phyloP scores from a whole-genome alignment of 2,113 vertebrate genomes.

The Nibea albiflora region DNA sequence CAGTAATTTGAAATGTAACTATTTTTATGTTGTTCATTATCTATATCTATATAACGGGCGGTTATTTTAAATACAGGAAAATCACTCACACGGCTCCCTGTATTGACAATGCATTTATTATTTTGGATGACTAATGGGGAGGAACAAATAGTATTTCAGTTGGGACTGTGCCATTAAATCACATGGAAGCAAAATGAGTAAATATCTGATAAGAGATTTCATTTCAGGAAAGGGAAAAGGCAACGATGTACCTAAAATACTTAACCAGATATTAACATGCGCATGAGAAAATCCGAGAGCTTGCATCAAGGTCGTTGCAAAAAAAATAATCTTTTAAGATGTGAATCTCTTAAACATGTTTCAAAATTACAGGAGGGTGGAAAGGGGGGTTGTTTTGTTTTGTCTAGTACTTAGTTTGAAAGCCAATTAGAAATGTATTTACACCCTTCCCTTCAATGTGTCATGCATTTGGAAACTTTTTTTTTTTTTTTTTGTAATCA shows the following conservation, averaged over 20 bases:
- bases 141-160: slow-evolving; percentile 36
- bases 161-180: slow-evolving; percentile 29
- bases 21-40: slow-evolving; percentile 1
- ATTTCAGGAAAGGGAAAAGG: not conserved
- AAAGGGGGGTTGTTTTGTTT: slow-evolving; percentile 48
- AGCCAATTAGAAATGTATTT: slow-evolving; percentile 67
- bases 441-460: slow-evolving; percentile 44
- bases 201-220: slow-evolving; percentile 31
- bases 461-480: slow-evolving; percentile 49
- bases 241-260: not conserved
- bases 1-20: not conserved
- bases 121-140: slow-evolving; percentile 26
- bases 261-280: not conserved
- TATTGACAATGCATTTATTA: slow-evolving; percentile 28
- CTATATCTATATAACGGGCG: no score
- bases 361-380: not conserved
- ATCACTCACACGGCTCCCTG: not conserved
- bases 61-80: slow-evolving; percentile 11
- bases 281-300: not conserved
- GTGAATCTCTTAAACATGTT: slow-evolving; percentile 27
- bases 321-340: slow-evolving; percentile 16
- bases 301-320: not conserved
- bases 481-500: slow-evolving; percentile 8
- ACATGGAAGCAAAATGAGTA: slow-evolving; percentile 31
- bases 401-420: slow-evolving; percentile 43